Evolutionary conservation across 2,888 invertebrate species (phyloP).

Genomic region (Scelioninae gen. 1): DNA sequence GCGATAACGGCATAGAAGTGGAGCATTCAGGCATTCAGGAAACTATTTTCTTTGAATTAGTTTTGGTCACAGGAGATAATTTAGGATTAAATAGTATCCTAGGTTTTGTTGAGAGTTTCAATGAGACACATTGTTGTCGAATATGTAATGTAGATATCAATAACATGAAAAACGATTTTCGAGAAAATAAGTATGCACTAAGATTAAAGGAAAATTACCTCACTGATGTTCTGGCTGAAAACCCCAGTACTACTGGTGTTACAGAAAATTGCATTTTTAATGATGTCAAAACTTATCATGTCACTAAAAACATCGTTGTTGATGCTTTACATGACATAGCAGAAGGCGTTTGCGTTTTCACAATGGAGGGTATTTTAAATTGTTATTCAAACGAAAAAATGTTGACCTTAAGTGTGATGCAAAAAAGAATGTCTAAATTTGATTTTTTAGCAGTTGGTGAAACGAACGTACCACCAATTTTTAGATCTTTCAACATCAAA

Average conservation of each 20-base stretch:
- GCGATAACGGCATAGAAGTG: conserved; percentile 34
- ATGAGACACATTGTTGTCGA: conserved; percentile 24
- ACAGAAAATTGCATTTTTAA: conserved; percentile 51
- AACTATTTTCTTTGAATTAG: conserved; percentile 52
- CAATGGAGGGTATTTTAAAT: conserved; percentile 27
- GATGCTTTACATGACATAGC: conserved; percentile 51
- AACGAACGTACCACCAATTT: conserved; percentile 15
- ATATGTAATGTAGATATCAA: conserved; percentile 14
- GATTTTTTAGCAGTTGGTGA: conserved; percentile 23
- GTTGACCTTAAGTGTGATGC: conserved; percentile 4
- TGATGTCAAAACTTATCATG: conserved; percentile 45
- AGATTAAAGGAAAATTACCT: conserved; percentile 29
- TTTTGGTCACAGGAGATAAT: conserved; percentile 48
- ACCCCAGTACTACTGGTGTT: conserved; percentile 16
- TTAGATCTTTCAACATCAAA: conserved; percentile 33
- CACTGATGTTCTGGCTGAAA: conserved; percentile 8
- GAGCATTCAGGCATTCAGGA: conserved; percentile 8
- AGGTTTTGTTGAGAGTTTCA: conserved; percentile 43
- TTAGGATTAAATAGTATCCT: conserved; percentile 42
- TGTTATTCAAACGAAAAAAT: conserved; percentile 22
- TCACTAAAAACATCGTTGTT: conserved; percentile 35
- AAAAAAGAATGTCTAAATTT: conserved; percentile 25
- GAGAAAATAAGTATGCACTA: conserved; percentile 23
- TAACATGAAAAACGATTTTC: conserved; percentile 11
- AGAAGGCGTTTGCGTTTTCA: conserved; percentile 39